Evolutionary conservation across 2,797 vertebrate genomes (phyloP), one percentile per base, ranked within the genome.

Genomic region (Paedocypris micromegethes): DNA sequence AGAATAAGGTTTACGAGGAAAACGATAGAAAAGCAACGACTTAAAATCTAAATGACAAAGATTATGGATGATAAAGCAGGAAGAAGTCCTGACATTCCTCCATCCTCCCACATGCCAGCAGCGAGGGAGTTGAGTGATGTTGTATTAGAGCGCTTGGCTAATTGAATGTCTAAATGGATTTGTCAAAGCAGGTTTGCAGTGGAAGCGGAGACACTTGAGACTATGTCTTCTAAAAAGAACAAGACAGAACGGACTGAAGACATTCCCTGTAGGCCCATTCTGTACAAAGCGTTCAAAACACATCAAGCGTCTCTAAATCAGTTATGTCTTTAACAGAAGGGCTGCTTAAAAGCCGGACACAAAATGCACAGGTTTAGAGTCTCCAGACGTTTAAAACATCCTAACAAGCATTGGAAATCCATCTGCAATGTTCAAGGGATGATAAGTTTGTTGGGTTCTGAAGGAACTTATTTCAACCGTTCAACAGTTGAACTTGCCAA

Each of bases 151-250:
- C 58, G 50, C 23, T 64, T 66, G 68, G 64, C 46, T 76, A 75
- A 78, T 74, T 74, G 68, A 78, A 76, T 68, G 68, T 58, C 48
- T 53, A 62, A 74, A 76, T 50, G 60, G 58, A 63, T 72, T 77
- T 72, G 76, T 77, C 40, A 38, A 44, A 64, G 66, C 64, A 4
- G 61, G 58, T 72, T 75, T 58, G 3, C 43, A 6, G 8, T 9
- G 48, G 67, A 70, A 62, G 75, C 48, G 41, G 43, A 45, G 43
- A 66, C 67, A 58, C 54, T 8, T 5, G 71, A 56, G 63, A 65
- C 2, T 0, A 3, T n/a, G 7, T 63, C n/a, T 51, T 37, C 37
- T 41, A 39, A 51, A 23, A 58, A 61, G 54, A 68, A 73, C 42
- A 51, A 46, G 55, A 51, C 40, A 6, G 52, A 73, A 63, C 53